Percentiles rank a stretch among this genome's conserved stretches.
These are phyloP conservation scores for Charanyca ferruginea DNA, from an alignment of 2,888 invertebrate genomes.

Conservation along the genomic window DNA sequence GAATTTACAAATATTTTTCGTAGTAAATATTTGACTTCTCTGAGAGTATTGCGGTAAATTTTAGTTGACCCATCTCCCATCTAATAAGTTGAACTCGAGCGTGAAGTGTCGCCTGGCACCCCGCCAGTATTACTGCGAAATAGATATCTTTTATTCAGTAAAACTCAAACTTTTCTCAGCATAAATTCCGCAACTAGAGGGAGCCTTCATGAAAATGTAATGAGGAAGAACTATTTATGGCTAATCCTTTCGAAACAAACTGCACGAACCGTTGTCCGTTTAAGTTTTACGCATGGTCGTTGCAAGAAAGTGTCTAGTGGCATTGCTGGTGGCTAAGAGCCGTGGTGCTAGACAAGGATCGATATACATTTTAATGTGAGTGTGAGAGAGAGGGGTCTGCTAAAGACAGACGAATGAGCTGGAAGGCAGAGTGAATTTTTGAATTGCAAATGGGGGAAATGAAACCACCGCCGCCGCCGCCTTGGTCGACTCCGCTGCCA, in stretches of 20 bases:
- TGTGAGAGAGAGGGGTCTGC: constrained; percentile 72
- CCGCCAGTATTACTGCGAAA: constrained; percentile 85
- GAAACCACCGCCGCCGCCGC: constrained; percentile 82
- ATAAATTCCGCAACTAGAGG: constrained; percentile 87
- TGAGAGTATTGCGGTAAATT: constrained; percentile 54
- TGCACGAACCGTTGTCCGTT: constrained; percentile 79
- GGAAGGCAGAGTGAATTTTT: constrained; percentile 85
- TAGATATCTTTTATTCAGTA: constrained; percentile 90
- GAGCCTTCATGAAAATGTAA: constrained; percentile 90
- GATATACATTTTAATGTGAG: constrained; percentile 60
- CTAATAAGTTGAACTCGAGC: constrained; percentile 72
- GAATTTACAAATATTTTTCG: background rate
- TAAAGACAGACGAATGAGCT: constrained; percentile 70
- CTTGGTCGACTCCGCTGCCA: constrained; percentile 75
- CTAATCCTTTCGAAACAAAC: constrained; percentile 90
- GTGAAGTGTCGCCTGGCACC: constrained; percentile 83
- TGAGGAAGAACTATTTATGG: constrained; percentile 89
- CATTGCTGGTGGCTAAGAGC: constrained; percentile 75
- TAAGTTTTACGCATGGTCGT: constrained; percentile 72
- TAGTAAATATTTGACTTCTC: constrained; percentile 18
- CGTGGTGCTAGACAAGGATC: constrained; percentile 70
- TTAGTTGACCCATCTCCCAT: constrained; percentile 73
- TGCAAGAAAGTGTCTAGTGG: constrained; percentile 79
- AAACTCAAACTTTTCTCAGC: constrained; percentile 88
- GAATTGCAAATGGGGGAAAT: constrained; percentile 90